These are phyloP conservation scores for Adelosebastes latens DNA, from an alignment of 2,797 vertebrate species.

Conservation along the genomic window DNA sequence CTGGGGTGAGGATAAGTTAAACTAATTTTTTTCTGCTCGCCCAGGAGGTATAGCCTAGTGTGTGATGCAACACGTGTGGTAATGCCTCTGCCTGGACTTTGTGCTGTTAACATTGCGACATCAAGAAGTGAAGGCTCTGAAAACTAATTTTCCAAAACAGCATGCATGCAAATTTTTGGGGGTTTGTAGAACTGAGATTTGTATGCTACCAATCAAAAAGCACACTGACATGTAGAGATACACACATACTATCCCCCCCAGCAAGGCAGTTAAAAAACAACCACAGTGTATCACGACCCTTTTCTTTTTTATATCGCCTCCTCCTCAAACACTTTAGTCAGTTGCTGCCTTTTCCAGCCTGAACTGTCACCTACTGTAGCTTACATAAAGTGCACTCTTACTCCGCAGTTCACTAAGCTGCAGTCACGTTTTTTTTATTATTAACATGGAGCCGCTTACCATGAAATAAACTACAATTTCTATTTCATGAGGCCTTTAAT, in stretches of 20 bases:
- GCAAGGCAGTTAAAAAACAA: slow-evolving; percentile 21
- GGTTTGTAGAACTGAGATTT: neutral
- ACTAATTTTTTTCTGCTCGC: neutral
- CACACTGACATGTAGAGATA: neutral
- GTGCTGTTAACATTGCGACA: slow-evolving; percentile 12
- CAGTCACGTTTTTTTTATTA: slow-evolving; percentile 18
- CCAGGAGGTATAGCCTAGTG: neutral
- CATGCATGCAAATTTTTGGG: neutral
- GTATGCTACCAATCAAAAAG: neutral
- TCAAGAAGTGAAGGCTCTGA: neutral
- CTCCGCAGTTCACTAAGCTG: slow-evolving; percentile 25
- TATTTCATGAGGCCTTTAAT: slow-evolving; percentile 28
- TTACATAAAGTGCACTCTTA: slow-evolving; percentile 43
- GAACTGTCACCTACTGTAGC: slow-evolving; percentile 47
- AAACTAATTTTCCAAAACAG: slow-evolving; percentile 6
- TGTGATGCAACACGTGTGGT: slow-evolving; percentile 28
- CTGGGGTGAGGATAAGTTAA: no score
- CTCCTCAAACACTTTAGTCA: slow-evolving; percentile 51
- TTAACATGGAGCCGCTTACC: slow-evolving; percentile 29
- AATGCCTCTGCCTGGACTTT: neutral
- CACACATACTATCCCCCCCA: neutral
- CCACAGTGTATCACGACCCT: slow-evolving; percentile 1
- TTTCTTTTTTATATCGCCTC: slow-evolving; percentile 33
- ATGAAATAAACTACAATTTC: slow-evolving; percentile 50
- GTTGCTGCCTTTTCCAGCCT: slow-evolving; percentile 38